A percentile compares a stretch with the other conserved stretches of the same genome.
phyloP scores from a whole-genome alignment of 37 sponge, comb jelly and placozoan genomes.

The Agelas oroides region DNA sequence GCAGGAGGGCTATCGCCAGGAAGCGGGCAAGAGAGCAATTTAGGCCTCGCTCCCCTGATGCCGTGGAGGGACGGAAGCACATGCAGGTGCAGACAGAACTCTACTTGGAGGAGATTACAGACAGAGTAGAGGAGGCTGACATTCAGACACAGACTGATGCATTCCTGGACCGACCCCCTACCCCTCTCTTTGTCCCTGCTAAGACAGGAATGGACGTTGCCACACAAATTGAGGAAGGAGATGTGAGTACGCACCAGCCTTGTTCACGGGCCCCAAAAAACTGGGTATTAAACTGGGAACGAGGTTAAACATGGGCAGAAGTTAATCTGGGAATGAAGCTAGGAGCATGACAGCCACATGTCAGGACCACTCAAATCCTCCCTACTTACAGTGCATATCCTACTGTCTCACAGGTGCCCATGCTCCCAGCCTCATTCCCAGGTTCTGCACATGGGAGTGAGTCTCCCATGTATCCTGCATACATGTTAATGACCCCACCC shows the following conservation, averaged over 20 bases:
- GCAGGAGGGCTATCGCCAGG: conserved; percentile 80
- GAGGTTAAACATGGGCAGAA: no score
- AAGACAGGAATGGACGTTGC: conserved; percentile 94
- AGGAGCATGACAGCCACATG: no score
- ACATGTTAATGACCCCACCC: no score
- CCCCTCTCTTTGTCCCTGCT: conserved; percentile 97
- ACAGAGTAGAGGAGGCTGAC: conserved; percentile 94
- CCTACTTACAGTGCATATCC: no score
- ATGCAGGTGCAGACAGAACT: conserved; percentile 98
- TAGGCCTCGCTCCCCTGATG: conserved; percentile 81
- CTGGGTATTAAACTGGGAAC: background rate
- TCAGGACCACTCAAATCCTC: no score
- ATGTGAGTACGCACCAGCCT: conserved; percentile 74
- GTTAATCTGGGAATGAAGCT: no score
- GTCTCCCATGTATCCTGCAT: no score
- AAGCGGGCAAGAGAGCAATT: conserved; percentile 85
- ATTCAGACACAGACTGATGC: conserved; percentile 96
- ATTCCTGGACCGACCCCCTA: conserved; percentile 95
- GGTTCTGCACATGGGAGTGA: no score
- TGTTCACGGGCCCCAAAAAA: background rate
- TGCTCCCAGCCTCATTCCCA: no score
- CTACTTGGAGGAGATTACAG: conserved; percentile 94
- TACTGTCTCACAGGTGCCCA: no score
- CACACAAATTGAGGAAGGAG: conserved; percentile 97
- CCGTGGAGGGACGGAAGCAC: conserved; percentile 96